phyloP scores from a whole-genome alignment of 2,888 invertebrate species.

The Apotomis betuletana region DNA sequence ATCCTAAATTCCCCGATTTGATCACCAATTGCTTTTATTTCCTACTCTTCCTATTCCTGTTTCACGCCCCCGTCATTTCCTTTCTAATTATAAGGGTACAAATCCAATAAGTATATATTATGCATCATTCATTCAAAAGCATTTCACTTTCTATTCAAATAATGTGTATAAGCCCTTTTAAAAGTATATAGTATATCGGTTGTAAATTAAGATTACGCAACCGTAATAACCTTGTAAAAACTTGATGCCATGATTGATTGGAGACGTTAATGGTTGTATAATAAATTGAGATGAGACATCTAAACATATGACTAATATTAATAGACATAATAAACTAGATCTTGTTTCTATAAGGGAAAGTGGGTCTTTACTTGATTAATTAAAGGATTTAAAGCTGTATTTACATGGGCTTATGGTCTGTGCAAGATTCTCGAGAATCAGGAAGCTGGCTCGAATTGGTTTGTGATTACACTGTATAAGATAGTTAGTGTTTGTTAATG shows the following conservation, averaged over 20 bases:
- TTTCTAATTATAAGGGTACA: too few species aligned
- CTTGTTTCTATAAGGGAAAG: conserved; percentile 52
- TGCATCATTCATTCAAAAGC: neutral
- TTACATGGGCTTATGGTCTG: neutral
- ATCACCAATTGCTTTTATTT: too few species aligned
- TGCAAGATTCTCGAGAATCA: neutral
- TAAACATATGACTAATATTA: conserved; percentile 41
- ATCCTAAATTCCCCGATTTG: too few species aligned
- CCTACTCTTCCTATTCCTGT: too few species aligned
- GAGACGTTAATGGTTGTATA: conserved; percentile 27
- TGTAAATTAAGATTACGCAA: conserved; percentile 11
- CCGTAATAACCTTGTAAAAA: conserved; percentile 19
- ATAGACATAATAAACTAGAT: conserved; percentile 40
- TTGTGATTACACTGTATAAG: conserved; percentile 4
- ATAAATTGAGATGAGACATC: conserved; percentile 42
- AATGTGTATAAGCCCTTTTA: conserved; percentile 12
- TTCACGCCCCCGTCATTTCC: too few species aligned
- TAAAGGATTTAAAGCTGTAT: conserved; percentile 16
- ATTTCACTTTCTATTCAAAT: conserved; percentile 13
- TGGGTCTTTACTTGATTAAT: conserved; percentile 45
- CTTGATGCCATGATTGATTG: conserved; percentile 29
- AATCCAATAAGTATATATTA: too few species aligned
- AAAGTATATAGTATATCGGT: neutral
- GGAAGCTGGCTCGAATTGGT: conserved; percentile 13
- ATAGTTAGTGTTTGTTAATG: neutral